Evolutionary conservation across 2,113 vertebrate species (phyloP).

Genomic region (Silurus asotus): DNA sequence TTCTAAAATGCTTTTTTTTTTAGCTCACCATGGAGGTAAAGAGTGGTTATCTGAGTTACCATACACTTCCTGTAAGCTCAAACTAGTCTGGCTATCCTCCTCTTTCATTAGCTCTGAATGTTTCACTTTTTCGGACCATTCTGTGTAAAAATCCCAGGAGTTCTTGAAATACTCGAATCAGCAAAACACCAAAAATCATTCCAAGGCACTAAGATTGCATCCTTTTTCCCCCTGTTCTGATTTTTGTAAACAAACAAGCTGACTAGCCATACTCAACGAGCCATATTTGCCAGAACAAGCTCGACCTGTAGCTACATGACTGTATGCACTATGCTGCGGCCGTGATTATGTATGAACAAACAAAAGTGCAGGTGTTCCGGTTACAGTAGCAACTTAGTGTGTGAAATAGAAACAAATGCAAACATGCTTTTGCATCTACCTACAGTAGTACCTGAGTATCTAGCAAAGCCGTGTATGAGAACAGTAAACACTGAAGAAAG

Average conservation of each 20-base stretch:
- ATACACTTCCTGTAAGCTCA: too few species aligned
- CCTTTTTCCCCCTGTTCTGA: background rate
- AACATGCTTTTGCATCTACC: background rate
- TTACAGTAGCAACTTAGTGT: background rate
- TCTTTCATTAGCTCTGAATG: background rate
- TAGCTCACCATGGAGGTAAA: background rate
- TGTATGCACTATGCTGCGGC: background rate
- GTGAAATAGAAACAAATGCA: background rate
- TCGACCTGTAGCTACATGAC: background rate
- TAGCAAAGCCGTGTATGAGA: background rate
- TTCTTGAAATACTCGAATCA: background rate
- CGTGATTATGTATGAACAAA: background rate
- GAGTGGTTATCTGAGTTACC: background rate
- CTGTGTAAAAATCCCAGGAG: background rate
- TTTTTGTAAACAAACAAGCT: background rate
- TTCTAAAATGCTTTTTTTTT: background rate
- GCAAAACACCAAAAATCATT: background rate
- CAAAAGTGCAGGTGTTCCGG: background rate
- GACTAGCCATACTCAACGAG: too few species aligned
- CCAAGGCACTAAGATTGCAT: background rate
- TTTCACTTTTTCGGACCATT: background rate
- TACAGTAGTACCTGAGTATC: background rate
- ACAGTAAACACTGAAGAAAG: background rate
- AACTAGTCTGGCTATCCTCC: background rate
- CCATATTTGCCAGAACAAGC: background rate